phyloP scores from a whole-genome alignment of 2,888 invertebrate genomes.

The Tineola bisselliella region DNA sequence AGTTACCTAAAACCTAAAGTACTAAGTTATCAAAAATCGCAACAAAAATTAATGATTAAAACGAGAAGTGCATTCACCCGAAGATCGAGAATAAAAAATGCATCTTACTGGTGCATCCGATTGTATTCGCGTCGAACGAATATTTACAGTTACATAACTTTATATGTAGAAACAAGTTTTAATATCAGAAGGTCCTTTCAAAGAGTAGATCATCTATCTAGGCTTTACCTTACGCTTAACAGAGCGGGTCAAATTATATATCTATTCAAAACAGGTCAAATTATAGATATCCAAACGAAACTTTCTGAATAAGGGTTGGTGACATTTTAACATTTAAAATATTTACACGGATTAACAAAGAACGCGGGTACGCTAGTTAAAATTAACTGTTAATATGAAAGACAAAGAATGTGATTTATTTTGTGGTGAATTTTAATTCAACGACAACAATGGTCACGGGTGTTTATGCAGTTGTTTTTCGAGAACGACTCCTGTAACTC shows the following conservation, averaged over 20 bases:
- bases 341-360: slow-evolving; percentile 30
- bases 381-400: slow-evolving; percentile 6
- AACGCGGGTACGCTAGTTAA: neutral
- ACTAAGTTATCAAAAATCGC: no score
- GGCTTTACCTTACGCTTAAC: neutral
- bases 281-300: neutral
- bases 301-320: neutral
- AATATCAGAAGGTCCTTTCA: no score
- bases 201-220: no score
- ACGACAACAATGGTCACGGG: neutral
- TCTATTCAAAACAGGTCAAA: neutral
- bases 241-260: neutral
- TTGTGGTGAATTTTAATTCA: slow-evolving; percentile 1
- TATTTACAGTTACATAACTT: no score
- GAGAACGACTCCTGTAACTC: no score
- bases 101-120: no score
- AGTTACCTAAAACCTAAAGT: no score
- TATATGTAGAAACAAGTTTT: no score
- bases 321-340: slow-evolving; percentile 12
- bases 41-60: no score
- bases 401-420: slow-evolving; percentile 5
- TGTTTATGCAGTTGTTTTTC: neutral
- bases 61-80: no score
- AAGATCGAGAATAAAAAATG: no score
- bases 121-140: no score